Conservation (phyloP, 2,888 invertebrate species). For the Norana najaformis region DNA sequence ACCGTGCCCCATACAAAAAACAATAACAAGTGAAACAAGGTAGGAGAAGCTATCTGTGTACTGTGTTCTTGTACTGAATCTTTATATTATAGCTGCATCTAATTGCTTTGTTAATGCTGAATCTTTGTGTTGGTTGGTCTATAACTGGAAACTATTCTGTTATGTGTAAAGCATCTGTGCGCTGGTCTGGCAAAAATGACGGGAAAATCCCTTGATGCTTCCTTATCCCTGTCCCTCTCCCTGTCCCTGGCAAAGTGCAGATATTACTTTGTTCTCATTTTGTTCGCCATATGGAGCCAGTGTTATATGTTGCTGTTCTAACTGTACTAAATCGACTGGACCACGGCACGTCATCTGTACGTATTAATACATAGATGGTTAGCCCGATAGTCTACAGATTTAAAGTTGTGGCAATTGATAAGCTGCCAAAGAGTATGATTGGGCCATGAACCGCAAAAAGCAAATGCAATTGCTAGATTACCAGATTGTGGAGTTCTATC, state of each 20-base stretch:
- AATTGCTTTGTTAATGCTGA: too few species aligned
- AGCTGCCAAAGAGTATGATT: neutral
- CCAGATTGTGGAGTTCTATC: conserved; percentile 28
- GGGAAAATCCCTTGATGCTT: neutral
- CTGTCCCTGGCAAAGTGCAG: neutral
- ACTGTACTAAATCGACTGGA: too few species aligned
- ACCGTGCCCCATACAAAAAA: too few species aligned
- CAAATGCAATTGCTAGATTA: neutral
- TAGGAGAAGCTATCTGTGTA: too few species aligned
- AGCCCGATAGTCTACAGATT: neutral
- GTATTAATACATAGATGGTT: neutral
- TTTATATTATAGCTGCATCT: too few species aligned
- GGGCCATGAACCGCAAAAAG: neutral
- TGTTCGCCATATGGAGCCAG: too few species aligned
- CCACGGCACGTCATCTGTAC: too few species aligned
- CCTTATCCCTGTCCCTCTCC: neutral
- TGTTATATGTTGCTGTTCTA: too few species aligned
- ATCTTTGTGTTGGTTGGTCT: too few species aligned
- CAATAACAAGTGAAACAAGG: too few species aligned
- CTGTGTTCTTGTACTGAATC: too few species aligned
- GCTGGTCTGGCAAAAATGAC: too few species aligned
- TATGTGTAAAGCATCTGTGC: neutral
- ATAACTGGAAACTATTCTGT: neutral
- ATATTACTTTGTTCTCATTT: neutral
- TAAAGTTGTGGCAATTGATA: neutral